Percentiles rank a stretch among this genome's conserved stretches.
Conservation (phyloP, 2,888 invertebrate species). For the Choreutis nemorana region DNA sequence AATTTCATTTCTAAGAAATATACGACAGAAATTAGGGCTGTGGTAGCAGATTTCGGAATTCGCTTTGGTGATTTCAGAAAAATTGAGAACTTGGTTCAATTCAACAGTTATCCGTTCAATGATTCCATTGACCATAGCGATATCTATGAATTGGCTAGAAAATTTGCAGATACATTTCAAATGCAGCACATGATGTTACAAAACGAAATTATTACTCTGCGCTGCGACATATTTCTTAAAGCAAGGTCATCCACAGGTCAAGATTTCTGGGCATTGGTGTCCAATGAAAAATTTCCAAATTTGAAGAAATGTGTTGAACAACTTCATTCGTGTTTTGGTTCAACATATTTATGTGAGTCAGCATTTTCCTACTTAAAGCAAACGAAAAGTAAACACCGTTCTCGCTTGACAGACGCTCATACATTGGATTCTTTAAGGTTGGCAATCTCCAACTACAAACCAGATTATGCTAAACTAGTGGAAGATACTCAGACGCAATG, state of each 20-base stretch:
- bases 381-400: slow-evolving; percentile 16
- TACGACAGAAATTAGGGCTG: slow-evolving; percentile 15
- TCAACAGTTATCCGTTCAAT: slow-evolving; percentile 18
- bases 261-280: slow-evolving; percentile 17
- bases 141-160: slow-evolving; percentile 16
- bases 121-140: slow-evolving; percentile 17
- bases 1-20: slow-evolving; percentile 14
- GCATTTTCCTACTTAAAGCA: slow-evolving; percentile 16
- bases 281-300: slow-evolving; percentile 17
- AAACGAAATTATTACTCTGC: slow-evolving; percentile 10
- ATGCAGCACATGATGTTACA: slow-evolving; percentile 11
- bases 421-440: slow-evolving; percentile 14
- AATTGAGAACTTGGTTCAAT: slow-evolving; percentile 13
- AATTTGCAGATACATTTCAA: slow-evolving; percentile 16
- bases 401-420: slow-evolving; percentile 15
- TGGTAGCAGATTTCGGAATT: slow-evolving; percentile 14
- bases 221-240: slow-evolving; percentile 15
- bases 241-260: slow-evolving; percentile 14
- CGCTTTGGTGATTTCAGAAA: slow-evolving; percentile 13
- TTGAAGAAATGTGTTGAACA: slow-evolving; percentile 16
- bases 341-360: slow-evolving; percentile 16
- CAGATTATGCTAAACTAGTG: slow-evolving; percentile 15
- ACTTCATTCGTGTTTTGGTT: slow-evolving; percentile 16
- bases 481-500: slow-evolving; percentile 13
- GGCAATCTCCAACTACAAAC: slow-evolving; percentile 16